Evolutionary conservation across 2,113 vertebrate genomes (phyloP), one percentile per base, ranked within the genome.

Genomic region (Hippocampus abdominalis): DNA sequence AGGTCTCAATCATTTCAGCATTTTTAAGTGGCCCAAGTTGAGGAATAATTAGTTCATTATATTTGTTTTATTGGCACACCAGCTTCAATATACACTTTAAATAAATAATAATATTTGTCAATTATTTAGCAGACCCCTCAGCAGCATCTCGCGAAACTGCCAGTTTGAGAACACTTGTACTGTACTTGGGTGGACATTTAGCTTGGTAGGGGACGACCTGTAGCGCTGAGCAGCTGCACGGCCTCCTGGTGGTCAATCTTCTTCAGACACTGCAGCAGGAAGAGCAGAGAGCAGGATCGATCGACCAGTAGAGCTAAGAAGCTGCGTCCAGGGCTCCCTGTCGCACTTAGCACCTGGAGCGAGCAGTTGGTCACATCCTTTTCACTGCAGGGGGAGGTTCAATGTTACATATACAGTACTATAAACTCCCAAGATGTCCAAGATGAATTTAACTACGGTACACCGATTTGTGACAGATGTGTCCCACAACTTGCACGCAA

Each of bases 321-420:
- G 57, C 83, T 76, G 39, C 90, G 91, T 0, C 90, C 90, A 1
- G 94, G 93, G 79, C 94, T 95, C 51, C 94, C 94, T 0, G 66
- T 65, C 13, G 90, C 74, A 18, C 60, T 92, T 80, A 95, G 81
- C 73, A 93, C 94, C 88, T 94, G 92, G 56, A 95, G 90, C 0
- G 94, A 95, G 83, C 92, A 95, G 80, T 83, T 89, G 81, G 94
- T 94, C 90, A 95, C 76, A 88, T 94, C 93, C 68, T 80, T 90
- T 3, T 89, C 88, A 25, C 94, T 95, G 79, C 40, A 27, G n/a
- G 40, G 20, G n/a, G 63, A 15, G 13, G 7, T 9, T 42, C 16
- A 20, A 15, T 60, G 27, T 60, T 32, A 15, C 1, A 64, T 40
- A n/a, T 16, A 36, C 5, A 36, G 32, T 5, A 29, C 5, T 18